phyloP scores from a whole-genome alignment of 1,140 invertebrate genomes.

The Dysdera silvatica region DNA sequence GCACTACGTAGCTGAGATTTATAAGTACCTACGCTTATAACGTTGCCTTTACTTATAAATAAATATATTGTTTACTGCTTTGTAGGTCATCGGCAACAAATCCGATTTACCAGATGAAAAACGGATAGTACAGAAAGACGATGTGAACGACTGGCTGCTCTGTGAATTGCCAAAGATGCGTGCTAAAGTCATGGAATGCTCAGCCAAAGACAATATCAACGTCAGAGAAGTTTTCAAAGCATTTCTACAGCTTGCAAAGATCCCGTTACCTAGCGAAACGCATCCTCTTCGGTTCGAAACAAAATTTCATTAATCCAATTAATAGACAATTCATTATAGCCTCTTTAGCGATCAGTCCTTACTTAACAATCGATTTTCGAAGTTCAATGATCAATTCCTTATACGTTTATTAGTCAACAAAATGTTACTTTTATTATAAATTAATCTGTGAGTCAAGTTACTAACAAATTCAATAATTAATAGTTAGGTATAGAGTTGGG shows the following conservation, averaged over 20 bases:
- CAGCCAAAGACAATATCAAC: constrained; percentile 66
- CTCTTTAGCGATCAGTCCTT: constrained; percentile 65
- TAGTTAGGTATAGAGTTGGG: too few relatives aligned
- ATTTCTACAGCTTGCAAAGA: constrained; percentile 37
- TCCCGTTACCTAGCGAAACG: constrained; percentile 36
- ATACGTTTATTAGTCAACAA: constrained; percentile 36
- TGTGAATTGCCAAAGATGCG: constrained; percentile 55
- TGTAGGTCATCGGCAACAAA: constrained; percentile 66
- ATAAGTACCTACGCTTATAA: too few relatives aligned
- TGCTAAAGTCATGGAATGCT: constrained; percentile 57
- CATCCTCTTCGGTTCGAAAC: constrained; percentile 55
- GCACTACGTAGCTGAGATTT: too few relatives aligned
- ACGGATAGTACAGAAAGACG: constrained; percentile 54
- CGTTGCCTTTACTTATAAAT: too few relatives aligned
- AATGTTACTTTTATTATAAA: too few relatives aligned
- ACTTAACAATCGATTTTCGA: neutral
- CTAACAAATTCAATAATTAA: too few relatives aligned
- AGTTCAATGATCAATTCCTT: constrained; percentile 30
- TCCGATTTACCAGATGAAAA: constrained; percentile 56
- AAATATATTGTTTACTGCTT: constrained; percentile 35
- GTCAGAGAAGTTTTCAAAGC: constrained; percentile 56
- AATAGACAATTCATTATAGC: too few relatives aligned
- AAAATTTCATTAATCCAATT: too few relatives aligned
- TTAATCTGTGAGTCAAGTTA: too few relatives aligned
- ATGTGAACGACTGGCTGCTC: constrained; percentile 69